Percentiles rank a stretch among this genome's conserved stretches.
phyloP scores from a whole-genome alignment of 2,113 vertebrate genomes.

The Lepisosteus osseus region DNA sequence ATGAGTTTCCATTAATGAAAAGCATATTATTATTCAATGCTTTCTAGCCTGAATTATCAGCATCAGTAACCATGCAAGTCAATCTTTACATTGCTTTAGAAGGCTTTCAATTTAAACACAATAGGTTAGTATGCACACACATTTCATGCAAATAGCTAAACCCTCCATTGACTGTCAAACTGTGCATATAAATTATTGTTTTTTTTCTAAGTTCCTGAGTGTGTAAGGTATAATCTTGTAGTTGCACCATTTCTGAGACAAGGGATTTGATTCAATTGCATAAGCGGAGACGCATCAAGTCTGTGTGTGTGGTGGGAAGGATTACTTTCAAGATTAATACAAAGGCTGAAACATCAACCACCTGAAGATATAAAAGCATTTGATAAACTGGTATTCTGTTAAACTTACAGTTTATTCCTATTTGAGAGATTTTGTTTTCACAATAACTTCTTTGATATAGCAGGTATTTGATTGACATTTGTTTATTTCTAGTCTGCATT shows the following conservation, averaged over 20 bases:
- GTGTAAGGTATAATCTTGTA: slow-evolving; percentile 34
- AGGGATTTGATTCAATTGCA: too few species aligned
- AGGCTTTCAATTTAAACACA: slow-evolving; percentile 29
- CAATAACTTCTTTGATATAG: too few species aligned
- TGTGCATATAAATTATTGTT: slow-evolving; percentile 41
- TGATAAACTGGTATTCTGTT: too few species aligned
- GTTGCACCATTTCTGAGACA: slow-evolving; percentile 11
- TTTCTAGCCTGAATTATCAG: slow-evolving; percentile 9
- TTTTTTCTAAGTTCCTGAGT: slow-evolving; percentile 10
- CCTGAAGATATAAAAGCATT: too few species aligned
- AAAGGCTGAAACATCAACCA: background rate
- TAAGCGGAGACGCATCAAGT: background rate
- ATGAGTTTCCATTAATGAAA: slow-evolving; percentile 1
- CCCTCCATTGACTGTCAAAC: slow-evolving; percentile 38
- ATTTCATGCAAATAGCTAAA: slow-evolving; percentile 42
- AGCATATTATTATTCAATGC: background rate
- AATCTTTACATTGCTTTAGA: slow-evolving; percentile 15
- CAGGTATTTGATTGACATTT: too few species aligned
- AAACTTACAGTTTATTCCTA: too few species aligned
- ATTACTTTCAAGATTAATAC: background rate
- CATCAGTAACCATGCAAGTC: background rate
- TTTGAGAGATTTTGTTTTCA: too few species aligned
- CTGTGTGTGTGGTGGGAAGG: background rate
- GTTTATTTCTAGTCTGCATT: too few species aligned
- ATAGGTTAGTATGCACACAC: slow-evolving; percentile 22